phyloP scores from a whole-genome alignment of 2,888 invertebrate species.

The Geotrupes spiniger region DNA sequence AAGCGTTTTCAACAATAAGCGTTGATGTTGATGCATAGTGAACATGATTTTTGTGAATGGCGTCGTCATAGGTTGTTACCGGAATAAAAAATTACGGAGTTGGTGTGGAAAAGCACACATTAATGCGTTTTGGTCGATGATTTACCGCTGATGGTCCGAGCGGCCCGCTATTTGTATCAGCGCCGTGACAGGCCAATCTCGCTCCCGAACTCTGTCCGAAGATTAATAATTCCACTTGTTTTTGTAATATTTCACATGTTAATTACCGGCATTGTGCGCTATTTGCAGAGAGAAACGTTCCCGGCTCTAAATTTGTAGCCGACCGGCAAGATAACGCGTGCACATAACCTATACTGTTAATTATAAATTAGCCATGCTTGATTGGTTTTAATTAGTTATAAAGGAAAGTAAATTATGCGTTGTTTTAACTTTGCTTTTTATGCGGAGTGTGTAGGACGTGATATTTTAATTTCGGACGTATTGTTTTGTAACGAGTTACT shows the following conservation, averaged over 20 bases:
- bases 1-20: background rate
- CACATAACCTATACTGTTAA: slow-evolving; percentile 4
- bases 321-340: too few species aligned
- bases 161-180: slow-evolving; percentile 45
- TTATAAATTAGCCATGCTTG: slow-evolving; percentile 8
- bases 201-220: slow-evolving; percentile 43
- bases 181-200: slow-evolving; percentile 49
- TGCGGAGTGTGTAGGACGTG: too few species aligned
- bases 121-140: slow-evolving; percentile 41
- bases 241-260: slow-evolving; percentile 50
- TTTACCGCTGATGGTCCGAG: slow-evolving; percentile 42
- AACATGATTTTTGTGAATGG: slow-evolving; percentile 17
- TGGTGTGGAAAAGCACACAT: slow-evolving; percentile 30
- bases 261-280: slow-evolving; percentile 44
- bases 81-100: slow-evolving; percentile 24
- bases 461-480: too few species aligned
- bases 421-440: too few species aligned
- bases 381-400: slow-evolving; percentile 10
- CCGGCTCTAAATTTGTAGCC: slow-evolving; percentile 1
- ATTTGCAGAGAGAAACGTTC: slow-evolving; percentile 28
- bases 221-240: slow-evolving; percentile 50
- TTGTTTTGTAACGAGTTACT: too few species aligned
- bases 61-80: slow-evolving; percentile 28
- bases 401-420: slow-evolving; percentile 1
- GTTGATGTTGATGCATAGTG: slow-evolving; percentile 6